Percentiles rank a stretch among this genome's conserved stretches.
Evolutionary conservation across 2,113 vertebrate species (phyloP).

Genomic region (Sapayoa aenigma): DNA sequence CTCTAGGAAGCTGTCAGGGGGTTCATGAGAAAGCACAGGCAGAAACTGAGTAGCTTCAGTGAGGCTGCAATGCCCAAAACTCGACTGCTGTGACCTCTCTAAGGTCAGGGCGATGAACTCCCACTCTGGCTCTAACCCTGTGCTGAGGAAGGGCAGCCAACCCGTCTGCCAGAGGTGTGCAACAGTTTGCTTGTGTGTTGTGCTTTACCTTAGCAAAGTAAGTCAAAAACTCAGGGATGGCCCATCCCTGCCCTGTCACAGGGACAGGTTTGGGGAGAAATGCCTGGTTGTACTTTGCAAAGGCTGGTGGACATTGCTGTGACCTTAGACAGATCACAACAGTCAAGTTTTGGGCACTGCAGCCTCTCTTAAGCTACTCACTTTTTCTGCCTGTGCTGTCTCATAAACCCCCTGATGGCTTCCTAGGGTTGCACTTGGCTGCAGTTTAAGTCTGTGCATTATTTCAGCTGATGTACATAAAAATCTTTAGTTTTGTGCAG

Average conservation of each 20-base stretch:
- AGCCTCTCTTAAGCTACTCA: neutral
- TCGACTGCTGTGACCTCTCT: fast-evolving
- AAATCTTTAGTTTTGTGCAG: neutral
- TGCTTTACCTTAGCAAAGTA: neutral
- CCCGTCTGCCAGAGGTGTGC: neutral
- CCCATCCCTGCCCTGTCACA: neutral
- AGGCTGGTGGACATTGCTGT: neutral
- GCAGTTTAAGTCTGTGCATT: fast-evolving
- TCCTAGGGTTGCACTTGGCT: neutral
- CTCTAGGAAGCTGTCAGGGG: neutral
- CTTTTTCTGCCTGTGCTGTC: neutral
- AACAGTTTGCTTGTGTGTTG: neutral
- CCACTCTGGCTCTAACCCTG: neutral
- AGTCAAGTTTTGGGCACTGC: neutral
- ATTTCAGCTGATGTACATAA: neutral
- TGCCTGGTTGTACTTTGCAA: neutral
- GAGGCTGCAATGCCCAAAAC: neutral
- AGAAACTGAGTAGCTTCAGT: neutral
- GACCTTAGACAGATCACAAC: fast-evolving
- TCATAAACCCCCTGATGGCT: neutral
- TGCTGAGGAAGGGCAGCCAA: neutral
- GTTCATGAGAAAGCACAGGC: neutral
- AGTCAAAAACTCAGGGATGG: fast-evolving
- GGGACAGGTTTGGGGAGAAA: neutral
- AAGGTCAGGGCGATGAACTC: neutral